These are phyloP conservation scores for Pygmarrhopalites habei DNA, from an alignment of 1,140 invertebrate species.

Conservation along the genomic window DNA sequence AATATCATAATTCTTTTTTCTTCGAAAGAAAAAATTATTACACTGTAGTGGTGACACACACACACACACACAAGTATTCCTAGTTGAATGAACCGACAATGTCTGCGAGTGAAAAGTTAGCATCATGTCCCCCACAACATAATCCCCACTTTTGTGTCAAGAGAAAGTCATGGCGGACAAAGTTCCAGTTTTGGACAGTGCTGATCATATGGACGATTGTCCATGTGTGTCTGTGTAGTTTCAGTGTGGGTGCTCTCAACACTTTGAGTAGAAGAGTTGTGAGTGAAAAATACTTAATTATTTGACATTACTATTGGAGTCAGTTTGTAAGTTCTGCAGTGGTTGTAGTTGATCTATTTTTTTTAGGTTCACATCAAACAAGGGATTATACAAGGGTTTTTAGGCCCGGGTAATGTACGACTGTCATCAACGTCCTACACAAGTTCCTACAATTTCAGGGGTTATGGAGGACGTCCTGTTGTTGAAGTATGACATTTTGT, in stretches of 20 bases:
- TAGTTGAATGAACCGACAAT: too few relatives aligned
- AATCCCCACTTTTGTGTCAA: too few relatives aligned
- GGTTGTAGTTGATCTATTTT: not conserved
- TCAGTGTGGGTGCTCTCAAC: not conserved
- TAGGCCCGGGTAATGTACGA: constrained; percentile 30
- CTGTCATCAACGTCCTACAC: not conserved
- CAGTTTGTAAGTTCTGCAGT: constrained; percentile 1
- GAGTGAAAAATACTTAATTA: not conserved
- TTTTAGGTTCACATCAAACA: constrained; percentile 34
- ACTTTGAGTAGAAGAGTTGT: not conserved
- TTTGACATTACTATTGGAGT: not conserved
- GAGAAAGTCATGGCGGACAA: too few relatives aligned
- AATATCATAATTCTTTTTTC: not conserved
- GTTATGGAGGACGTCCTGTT: constrained; percentile 21
- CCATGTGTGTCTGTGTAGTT: not conserved
- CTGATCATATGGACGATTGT: not conserved
- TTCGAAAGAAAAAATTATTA: not conserved
- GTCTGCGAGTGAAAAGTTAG: too few relatives aligned
- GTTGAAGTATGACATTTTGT: constrained; percentile 26
- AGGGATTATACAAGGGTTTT: constrained; percentile 33
- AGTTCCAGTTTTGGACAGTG: too few relatives aligned
- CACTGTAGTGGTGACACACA: too few relatives aligned
- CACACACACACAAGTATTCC: too few relatives aligned
- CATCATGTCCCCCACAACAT: too few relatives aligned
- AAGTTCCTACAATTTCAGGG: constrained; percentile 17